phyloP scores from a whole-genome alignment of 2,888 invertebrate species.

The Drosophila atripex region DNA sequence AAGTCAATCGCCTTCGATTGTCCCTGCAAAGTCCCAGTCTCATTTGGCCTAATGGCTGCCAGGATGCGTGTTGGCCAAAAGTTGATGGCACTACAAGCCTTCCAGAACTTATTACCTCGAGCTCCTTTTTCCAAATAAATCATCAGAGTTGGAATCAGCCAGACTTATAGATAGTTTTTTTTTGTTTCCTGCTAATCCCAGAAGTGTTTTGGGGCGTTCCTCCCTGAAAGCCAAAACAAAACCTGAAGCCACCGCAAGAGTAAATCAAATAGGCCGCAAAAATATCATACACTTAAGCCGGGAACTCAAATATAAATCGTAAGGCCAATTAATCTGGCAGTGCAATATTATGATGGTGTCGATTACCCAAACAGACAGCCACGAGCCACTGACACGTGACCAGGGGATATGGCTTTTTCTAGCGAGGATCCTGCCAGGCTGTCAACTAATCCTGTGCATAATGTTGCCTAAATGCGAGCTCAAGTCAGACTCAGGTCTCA shows the following conservation, averaged over 20 bases:
- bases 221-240: neutral
- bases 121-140: neutral
- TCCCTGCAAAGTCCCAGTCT: slow-evolving; percentile 33
- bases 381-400: slow-evolving; percentile 62
- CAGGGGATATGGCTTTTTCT: slow-evolving; percentile 3
- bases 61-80: slow-evolving; percentile 22
- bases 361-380: slow-evolving; percentile 64
- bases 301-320: slow-evolving; percentile 14
- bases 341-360: slow-evolving; percentile 73
- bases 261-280: slow-evolving; percentile 55
- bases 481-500: slow-evolving; percentile 35
- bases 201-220: slow-evolving; percentile 20
- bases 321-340: slow-evolving; percentile 63
- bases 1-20: slow-evolving; percentile 47
- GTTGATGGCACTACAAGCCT: slow-evolving; percentile 8
- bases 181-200: neutral
- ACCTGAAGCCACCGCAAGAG: slow-evolving; percentile 31
- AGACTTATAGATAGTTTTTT: neutral
- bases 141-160: neutral
- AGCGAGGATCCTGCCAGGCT: slow-evolving; percentile 19
- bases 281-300: slow-evolving; percentile 15
- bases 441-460: slow-evolving; percentile 73
- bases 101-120: neutral
- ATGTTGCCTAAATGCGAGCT: slow-evolving; percentile 75
- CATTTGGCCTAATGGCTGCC: slow-evolving; percentile 39